Evolutionary conservation across 2,113 vertebrate genomes (phyloP), one percentile per base, ranked within the genome.

Genomic region (Hemicordylus capensis): DNA sequence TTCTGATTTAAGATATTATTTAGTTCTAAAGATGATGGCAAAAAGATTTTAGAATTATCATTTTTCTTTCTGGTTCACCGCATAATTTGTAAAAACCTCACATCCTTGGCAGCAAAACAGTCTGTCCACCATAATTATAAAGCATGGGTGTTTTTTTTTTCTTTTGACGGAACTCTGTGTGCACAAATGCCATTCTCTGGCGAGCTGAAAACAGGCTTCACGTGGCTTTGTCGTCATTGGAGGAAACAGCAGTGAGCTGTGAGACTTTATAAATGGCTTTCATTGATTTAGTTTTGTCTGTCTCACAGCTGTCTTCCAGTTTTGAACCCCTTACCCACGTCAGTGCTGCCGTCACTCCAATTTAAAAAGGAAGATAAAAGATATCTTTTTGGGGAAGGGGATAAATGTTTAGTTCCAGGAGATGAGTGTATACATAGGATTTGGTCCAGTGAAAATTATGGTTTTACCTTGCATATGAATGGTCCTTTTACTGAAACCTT

Each of bases 61-160:
- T 81, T 75, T 90, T 89, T 77, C 48, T 80, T 90, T 70, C 51
- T 66, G 22, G 31, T 91, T 86, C 42, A 70, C 79, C 90, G n/a
- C 56, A 91, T 92, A 91, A 94, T 93, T 73, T 94, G 74, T 90
- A 92, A 34, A 89, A 91, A 92, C 87, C 80, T 93, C 87, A 93
- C 80, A 87, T 84, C 80, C 77, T 88, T 89, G 81, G 69, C 85
- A 85, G 94, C 83, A 89, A 72, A 93, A 78, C 61, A 84, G 61
- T 92, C 89, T 95, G 91, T 72, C 67, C 90, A 84, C 61, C 69
- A 34, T 89, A 93, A 93, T 85, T 84, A 90, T 34, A 84, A 89
- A 87, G 48, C 20, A 74, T 37, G 67, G 58, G 20, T 70, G 75
- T 34, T 73, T 61, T 61, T 61, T 48, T 20, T 85, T 76, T 31